Base-by-base conservation (phyloP, 1,140 invertebrate species). In the Octopus bimaculoides region DNA sequence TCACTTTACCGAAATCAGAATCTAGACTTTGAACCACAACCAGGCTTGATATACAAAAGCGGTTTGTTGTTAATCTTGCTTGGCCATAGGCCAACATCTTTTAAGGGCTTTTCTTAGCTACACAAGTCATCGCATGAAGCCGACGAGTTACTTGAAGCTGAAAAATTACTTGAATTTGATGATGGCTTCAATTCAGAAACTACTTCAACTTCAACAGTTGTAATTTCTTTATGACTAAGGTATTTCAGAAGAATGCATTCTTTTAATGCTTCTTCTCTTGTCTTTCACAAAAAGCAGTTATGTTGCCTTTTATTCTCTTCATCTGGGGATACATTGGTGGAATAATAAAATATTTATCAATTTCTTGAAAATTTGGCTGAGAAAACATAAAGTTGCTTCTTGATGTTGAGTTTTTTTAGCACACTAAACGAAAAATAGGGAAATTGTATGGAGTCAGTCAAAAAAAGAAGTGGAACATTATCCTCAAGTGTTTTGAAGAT, bases 1-100 rank as follows among this genome's bases (percentile, higher is more conserved):
- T 66, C 61, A 66, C n/a, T 66, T 66, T n/a, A 66, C 61, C 61
- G 61, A 66, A 66, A 66, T 66, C 61, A 66, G 61, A 66, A 66
- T 66, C 61, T 66, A 66, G 61, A 66, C n/a, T 1, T 66, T 66
- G 61, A 66, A 66, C 61, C 12, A 66, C 10, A 12, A 12, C 10
- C 61, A 66, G n/a, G 12, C 61, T 66, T 66, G 61, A 66, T 66
- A n/a, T 66, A 66, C 1, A 12, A 66, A 3, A 14, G n/a, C 10
- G 3, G n/a, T 66, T n/a, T 66, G 61, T 3, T n/a, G 61, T 66
- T 66, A 66, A 66, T 66, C 61, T 66, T 66, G 61, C 61, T 66
- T 66, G 61, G 61, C 3, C 61, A 66, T 66, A 66, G 61, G 3
- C 61, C 61, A 66, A 66, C 61, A 66, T 66, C 61, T 66, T 66